phyloP scores from a whole-genome alignment of 2,797 vertebrate genomes.

The Amazonetta brasiliensis region DNA sequence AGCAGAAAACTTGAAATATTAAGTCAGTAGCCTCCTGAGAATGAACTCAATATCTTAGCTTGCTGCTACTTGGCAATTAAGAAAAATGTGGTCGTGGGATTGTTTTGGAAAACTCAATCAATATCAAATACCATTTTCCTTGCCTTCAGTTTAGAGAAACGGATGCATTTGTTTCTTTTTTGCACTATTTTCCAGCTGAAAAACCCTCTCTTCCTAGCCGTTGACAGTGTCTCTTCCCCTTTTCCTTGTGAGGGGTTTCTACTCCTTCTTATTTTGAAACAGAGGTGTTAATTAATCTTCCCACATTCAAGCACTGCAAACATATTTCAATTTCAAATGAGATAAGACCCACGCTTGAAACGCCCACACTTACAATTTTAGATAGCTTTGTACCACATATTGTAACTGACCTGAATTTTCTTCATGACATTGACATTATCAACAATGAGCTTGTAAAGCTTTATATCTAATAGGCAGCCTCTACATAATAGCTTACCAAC shows the following conservation, averaged over 20 bases:
- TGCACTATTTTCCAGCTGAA: slow-evolving; percentile 74
- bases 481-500: slow-evolving; percentile 13
- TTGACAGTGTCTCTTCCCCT: slow-evolving; percentile 77
- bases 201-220: slow-evolving; percentile 70
- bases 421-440: slow-evolving; percentile 56
- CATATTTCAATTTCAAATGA: slow-evolving; percentile 85
- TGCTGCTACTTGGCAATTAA: not conserved
- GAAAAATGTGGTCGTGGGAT: not conserved
- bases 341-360: slow-evolving; percentile 73
- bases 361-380: slow-evolving; percentile 73
- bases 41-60: not conserved
- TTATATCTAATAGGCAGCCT: slow-evolving; percentile 50
- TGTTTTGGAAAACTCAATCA: slow-evolving; percentile 2
- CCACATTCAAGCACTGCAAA: slow-evolving; percentile 84
- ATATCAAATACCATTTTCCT: slow-evolving; percentile 23
- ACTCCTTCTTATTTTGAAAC: slow-evolving; percentile 84
- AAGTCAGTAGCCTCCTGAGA: not conserved
- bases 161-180: slow-evolving; percentile 64
- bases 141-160: slow-evolving; percentile 39
- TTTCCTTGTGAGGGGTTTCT: slow-evolving; percentile 79
- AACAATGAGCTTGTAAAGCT: slow-evolving; percentile 40
- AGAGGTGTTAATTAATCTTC: slow-evolving; percentile 92
- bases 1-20: not conserved
- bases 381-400: slow-evolving; percentile 65
- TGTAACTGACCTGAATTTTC: slow-evolving; percentile 72